phyloP scores from a whole-genome alignment of 2,888 invertebrate species.

The Nemurella pictetii region DNA sequence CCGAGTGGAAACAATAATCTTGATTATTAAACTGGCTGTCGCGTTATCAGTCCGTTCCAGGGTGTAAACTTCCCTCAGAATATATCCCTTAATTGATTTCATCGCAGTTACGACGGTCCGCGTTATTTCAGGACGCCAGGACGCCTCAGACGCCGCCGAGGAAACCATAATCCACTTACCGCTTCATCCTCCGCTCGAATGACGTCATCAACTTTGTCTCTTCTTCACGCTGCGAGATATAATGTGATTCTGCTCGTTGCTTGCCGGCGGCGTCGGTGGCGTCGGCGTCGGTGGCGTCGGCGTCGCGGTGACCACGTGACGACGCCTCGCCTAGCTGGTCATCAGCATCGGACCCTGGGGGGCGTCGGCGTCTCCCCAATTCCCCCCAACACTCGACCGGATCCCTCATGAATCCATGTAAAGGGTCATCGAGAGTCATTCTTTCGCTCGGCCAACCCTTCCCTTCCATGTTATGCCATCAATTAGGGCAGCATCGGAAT shows the following conservation, averaged over 20 bases:
- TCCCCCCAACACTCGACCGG: background rate
- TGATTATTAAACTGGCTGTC: background rate
- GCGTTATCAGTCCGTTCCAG: background rate
- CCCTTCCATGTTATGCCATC: background rate
- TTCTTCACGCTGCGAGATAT: background rate
- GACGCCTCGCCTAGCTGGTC: background rate
- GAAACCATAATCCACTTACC: background rate
- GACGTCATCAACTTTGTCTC: background rate
- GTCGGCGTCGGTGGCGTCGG: too few species aligned
- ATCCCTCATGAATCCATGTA: background rate
- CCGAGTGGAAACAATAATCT: background rate
- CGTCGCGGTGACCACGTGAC: background rate
- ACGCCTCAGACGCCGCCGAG: background rate
- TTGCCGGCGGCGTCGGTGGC: background rate
- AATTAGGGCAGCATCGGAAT: background rate
- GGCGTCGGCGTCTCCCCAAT: background rate
- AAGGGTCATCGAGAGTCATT: background rate
- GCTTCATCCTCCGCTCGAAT: background rate
- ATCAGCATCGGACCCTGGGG: background rate
- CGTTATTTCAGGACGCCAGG: background rate
- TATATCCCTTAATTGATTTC: background rate
- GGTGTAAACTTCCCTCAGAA: background rate
- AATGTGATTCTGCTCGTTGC: background rate
- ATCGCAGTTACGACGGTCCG: background rate
- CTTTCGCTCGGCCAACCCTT: background rate